Base-by-base conservation (phyloP, 2,797 vertebrate genomes). In the Fundulus diaphanus region DNA sequence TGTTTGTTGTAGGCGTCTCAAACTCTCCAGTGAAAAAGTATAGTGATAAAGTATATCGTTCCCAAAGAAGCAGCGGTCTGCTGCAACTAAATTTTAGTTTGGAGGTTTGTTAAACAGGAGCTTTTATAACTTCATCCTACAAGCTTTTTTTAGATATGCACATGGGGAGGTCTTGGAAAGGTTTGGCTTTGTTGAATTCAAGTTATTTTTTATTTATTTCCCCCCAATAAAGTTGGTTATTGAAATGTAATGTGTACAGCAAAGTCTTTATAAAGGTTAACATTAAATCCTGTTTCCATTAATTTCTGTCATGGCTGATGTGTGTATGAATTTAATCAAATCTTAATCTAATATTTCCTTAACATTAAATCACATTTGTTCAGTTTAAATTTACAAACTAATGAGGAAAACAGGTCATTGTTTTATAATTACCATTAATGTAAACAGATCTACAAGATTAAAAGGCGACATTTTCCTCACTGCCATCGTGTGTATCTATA, bases 11-110 rank as follows among this genome's bases (percentile, higher is more conserved):
- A n/a, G 40, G n/a, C 33, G 6, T 56, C 71, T 76, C 69, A 61
- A 59, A 22, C 70, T 70, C 42, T 46, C 18, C 33, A 11, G 46
- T 57, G 68, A n/a, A n/a, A n/a, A n/a, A n/a, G n/a, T n/a, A n/a
- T n/a, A n/a, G n/a, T n/a, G n/a, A n/a, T n/a, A n/a, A n/a, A n/a
- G 49, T 69, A 48, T 80, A 79, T 49, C 40, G 40, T 44, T 67
- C 51, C 33, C 72, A 40, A 49, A 65, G 72, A 51, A 51, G 31
- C 37, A 40, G 24, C 3, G n/a, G 12, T 72, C 33, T 67, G 31
- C 29, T 54, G 37, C 24, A 54, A 44, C 44, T n/a, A 29, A 13
- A 29, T 69, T 63, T 61, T 9, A n/a, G 56, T 68, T 69, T 54
- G 54, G 11, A 42, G 35, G 59, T 42, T 15, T 37, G 3, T 22